phyloP scores from a whole-genome alignment of 2,113 vertebrate genomes.

The Regulus satrapa region DNA sequence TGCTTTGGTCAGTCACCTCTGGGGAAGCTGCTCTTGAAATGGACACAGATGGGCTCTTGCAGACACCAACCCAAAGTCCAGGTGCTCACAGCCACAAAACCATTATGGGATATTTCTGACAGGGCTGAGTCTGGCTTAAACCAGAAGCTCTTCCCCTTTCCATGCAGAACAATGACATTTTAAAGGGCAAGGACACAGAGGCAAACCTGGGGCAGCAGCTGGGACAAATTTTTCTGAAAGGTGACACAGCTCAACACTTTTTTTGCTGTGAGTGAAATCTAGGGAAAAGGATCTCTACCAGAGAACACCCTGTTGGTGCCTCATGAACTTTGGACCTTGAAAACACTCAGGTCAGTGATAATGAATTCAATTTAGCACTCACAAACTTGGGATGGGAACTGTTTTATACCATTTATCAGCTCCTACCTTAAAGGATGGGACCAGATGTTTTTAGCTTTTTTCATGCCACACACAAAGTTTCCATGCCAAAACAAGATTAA shows the following conservation, averaged over 20 bases:
- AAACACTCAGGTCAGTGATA: neutral
- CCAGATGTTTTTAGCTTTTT: neutral
- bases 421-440: neutral
- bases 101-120: neutral
- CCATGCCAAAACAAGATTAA: neutral
- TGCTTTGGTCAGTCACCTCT: neutral
- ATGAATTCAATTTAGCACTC: neutral
- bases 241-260: rapidly evolving
- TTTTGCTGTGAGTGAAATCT: neutral
- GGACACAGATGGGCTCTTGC: neutral
- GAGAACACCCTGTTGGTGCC: neutral
- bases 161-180: neutral
- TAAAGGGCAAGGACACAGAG: neutral
- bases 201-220: neutral
- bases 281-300: neutral
- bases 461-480: neutral
- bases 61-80: neutral
- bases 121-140: neutral
- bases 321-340: neutral
- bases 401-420: neutral
- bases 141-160: neutral
- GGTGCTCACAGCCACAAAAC: rapidly evolving
- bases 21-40: neutral
- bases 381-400: neutral
- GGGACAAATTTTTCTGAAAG: neutral